Conservation (phyloP, 2,888 invertebrate species). For the Ophion costatus region DNA sequence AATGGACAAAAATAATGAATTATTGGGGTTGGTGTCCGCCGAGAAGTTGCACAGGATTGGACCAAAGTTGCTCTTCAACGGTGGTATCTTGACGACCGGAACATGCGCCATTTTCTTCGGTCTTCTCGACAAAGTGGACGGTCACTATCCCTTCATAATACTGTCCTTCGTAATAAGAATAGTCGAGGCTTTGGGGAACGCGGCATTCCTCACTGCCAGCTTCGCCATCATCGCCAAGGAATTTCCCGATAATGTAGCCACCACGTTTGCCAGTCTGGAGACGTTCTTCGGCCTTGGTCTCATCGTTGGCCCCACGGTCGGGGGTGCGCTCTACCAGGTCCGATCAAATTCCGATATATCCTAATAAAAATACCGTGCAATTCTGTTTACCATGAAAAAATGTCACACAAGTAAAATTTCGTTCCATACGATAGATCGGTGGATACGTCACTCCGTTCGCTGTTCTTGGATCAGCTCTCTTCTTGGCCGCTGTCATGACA, state of each 20-base stretch:
- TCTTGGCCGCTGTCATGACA: constrained; percentile 90
- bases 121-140: constrained; percentile 89
- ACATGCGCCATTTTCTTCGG: constrained; percentile 91
- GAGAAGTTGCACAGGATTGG: constrained; percentile 89
- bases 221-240: constrained; percentile 95
- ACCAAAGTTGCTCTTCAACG: constrained; percentile 92
- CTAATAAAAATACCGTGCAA: neutral
- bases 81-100: constrained; percentile 93
- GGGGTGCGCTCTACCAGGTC: constrained; percentile 91
- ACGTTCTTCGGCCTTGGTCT: constrained; percentile 95
- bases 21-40: no score
- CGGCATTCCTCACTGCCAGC: constrained; percentile 93
- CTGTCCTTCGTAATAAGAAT: constrained; percentile 92
- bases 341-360: constrained; percentile 12
- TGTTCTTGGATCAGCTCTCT: constrained; percentile 90
- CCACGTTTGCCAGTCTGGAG: constrained; percentile 93
- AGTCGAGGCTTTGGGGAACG: constrained; percentile 93
- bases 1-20: no score
- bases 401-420: neutral
- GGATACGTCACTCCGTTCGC: constrained; percentile 93
- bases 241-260: constrained; percentile 93
- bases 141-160: constrained; percentile 89
- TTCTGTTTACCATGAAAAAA: neutral
- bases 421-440: constrained; percentile 84
- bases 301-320: constrained; percentile 95